Percentiles rank a stretch among this genome's conserved stretches.
These are phyloP conservation scores for Cirrhinus molitorella DNA, from an alignment of 2,797 vertebrate species.

Conservation along the genomic window DNA sequence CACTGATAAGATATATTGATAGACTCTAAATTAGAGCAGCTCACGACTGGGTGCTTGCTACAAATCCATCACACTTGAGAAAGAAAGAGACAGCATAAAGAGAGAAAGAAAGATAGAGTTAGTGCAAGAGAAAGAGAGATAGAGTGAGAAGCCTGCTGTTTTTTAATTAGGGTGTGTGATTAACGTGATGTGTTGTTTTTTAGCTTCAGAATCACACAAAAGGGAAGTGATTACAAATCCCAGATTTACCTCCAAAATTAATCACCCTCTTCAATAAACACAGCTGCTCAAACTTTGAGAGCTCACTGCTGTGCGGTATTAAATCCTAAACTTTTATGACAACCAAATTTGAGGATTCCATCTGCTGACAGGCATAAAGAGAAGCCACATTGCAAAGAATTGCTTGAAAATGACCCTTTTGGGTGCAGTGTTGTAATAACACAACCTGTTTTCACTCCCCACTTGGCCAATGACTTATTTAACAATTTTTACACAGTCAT, in stretches of 20 bases:
- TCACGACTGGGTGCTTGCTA: constrained; percentile 49
- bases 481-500: background rate
- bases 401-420: background rate
- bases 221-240: constrained; percentile 33
- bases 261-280: constrained; percentile 27
- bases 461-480: background rate
- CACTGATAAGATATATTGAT: constrained; percentile 62
- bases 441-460: background rate
- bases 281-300: constrained; percentile 27
- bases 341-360: background rate
- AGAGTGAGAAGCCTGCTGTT: constrained; percentile 37
- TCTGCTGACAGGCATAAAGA: background rate
- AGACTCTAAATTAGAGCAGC: constrained; percentile 55
- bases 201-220: constrained; percentile 14
- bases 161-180: constrained; percentile 56
- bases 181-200: constrained; percentile 44
- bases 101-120: background rate
- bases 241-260: constrained; percentile 12
- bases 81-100: constrained; percentile 14
- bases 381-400: background rate
- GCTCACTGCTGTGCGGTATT: constrained; percentile 4
- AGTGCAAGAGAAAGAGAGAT: constrained; percentile 5
- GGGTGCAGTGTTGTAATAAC: background rate
- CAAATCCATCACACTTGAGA: constrained; percentile 50
- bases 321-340: constrained; percentile 21